Percentiles rank a stretch among this genome's conserved stretches.
Evolutionary conservation across 2,113 vertebrate species (phyloP).

Genomic region (Sterna hirundo): DNA sequence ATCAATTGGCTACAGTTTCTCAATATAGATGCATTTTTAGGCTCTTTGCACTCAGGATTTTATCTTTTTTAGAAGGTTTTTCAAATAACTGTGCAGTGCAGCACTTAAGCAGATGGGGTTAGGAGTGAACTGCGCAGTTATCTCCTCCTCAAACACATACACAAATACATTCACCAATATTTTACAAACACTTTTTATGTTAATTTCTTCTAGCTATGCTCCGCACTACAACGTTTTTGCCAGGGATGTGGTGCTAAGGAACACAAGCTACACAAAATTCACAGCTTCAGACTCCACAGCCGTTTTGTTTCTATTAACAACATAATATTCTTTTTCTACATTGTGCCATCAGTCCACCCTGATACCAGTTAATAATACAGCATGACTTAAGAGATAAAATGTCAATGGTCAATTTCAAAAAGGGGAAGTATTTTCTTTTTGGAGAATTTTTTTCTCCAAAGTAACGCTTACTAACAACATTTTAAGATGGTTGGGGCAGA

Average conservation of each 20-base stretch:
- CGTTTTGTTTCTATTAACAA: background rate
- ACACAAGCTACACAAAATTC: background rate
- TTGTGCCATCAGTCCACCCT: background rate
- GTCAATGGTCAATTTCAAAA: background rate
- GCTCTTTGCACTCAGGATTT: conserved; percentile 51
- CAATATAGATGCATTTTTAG: conserved; percentile 66
- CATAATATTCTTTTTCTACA: background rate
- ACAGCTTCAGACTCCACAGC: background rate
- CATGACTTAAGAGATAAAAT: background rate
- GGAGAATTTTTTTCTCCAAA: background rate
- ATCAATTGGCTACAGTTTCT: conserved; percentile 74
- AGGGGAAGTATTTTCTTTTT: background rate
- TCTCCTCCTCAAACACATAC: background rate
- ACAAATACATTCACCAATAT: background rate
- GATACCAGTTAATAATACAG: background rate
- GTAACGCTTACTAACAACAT: background rate
- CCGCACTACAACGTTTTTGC: background rate
- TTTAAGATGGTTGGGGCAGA: background rate
- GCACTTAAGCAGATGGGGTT: conserved; percentile 49
- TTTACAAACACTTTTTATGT: background rate
- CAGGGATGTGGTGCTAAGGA: background rate
- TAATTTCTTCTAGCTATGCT: background rate
- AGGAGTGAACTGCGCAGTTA: background rate
- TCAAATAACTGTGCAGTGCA: conserved; percentile 38
- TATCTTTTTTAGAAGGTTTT: conserved; percentile 40